Evolutionary conservation across 2,888 invertebrate species (phyloP), one percentile per base, ranked within the genome.

Genomic region (Zhuqinia jingwanae): DNA sequence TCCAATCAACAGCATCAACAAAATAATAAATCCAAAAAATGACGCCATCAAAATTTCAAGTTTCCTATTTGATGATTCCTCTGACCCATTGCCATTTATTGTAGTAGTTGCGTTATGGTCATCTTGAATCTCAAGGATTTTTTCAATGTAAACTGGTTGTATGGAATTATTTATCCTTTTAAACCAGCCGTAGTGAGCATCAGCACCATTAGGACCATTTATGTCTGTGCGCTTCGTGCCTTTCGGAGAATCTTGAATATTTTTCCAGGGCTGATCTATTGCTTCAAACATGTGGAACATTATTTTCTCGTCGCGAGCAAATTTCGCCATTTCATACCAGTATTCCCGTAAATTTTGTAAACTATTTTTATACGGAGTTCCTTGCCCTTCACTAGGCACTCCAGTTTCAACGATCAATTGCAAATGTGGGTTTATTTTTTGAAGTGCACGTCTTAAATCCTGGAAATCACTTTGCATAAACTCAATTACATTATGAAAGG

Each of bases 251-350:
- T 87, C 78, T 22, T 76, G 25, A 5, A 85, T 53, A 63, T 30
- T 84, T 77, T 88, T 88, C 81, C 86, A 89, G 0, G 89, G 89
- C 27, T 89, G 88, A 27, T 89, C 89, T 6, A 87, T 30, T 0
- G 88, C 84, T 56, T 89, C 89, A n/a, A 88, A 87, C 88, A 89
- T 86, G 58, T 86, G 86, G 20, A 88, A 84, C 77, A 78, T 77
- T 2, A 89, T 50, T 0, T 68, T 25, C 27, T 88, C 63, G 6
- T 42, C 25, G 0, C 73, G 20, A 0, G 86, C 83, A 78, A 84
- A 85, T 17, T 86, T 11, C 3, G 77, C 86, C 80, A 88, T 81
- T 20, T 22, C 15, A 2, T 42, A 17, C 89, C 89, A 89, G 76
- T 65, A 88, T 6, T 78, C 36, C 11, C 36, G 65, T 3, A 87